Conservation (phyloP, 2,888 invertebrate genomes). For the Subacronicta megacephala region DNA sequence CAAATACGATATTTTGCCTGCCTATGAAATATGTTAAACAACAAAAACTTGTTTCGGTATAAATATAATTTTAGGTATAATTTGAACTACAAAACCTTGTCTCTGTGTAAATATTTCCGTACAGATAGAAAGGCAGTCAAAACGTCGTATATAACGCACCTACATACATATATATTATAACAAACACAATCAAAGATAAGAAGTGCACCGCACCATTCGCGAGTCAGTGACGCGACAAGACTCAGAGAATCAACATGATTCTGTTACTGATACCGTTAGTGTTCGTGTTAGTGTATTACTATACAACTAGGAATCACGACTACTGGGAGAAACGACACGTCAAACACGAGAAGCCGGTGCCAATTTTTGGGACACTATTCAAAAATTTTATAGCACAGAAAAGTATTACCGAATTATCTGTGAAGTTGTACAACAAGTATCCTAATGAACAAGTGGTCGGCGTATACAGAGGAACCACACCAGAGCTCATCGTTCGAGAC, state of each 20-base stretch:
- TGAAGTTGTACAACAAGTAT: slow-evolving; percentile 71
- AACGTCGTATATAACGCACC: neutral
- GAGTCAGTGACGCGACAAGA: slow-evolving; percentile 25
- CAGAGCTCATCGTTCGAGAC: slow-evolving; percentile 74
- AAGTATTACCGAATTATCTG: slow-evolving; percentile 63
- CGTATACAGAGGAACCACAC: slow-evolving; percentile 69
- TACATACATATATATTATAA: neutral
- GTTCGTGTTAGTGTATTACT: slow-evolving; percentile 62
- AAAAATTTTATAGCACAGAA: slow-evolving; percentile 61
- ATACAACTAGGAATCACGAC: slow-evolving; percentile 66
- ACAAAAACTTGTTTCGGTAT: too few relatives aligned
- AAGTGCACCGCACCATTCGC: slow-evolving; percentile 2
- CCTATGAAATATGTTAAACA: too few relatives aligned
- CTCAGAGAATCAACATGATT: slow-evolving; percentile 50
- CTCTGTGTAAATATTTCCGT: too few relatives aligned
- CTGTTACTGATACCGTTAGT: slow-evolving; percentile 49
- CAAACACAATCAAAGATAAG: slow-evolving; percentile 15
- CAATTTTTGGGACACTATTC: slow-evolving; percentile 72
- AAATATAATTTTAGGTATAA: too few relatives aligned
- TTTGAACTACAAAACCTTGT: too few relatives aligned
- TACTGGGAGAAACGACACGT: slow-evolving; percentile 75
- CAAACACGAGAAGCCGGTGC: slow-evolving; percentile 70
- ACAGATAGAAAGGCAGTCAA: too few relatives aligned
- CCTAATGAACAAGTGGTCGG: slow-evolving; percentile 77
- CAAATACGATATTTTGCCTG: too few relatives aligned